Evolutionary conservation across 2,888 invertebrate species (phyloP), one percentile per base, ranked within the genome.

Genomic region (Morpho achilles): DNA sequence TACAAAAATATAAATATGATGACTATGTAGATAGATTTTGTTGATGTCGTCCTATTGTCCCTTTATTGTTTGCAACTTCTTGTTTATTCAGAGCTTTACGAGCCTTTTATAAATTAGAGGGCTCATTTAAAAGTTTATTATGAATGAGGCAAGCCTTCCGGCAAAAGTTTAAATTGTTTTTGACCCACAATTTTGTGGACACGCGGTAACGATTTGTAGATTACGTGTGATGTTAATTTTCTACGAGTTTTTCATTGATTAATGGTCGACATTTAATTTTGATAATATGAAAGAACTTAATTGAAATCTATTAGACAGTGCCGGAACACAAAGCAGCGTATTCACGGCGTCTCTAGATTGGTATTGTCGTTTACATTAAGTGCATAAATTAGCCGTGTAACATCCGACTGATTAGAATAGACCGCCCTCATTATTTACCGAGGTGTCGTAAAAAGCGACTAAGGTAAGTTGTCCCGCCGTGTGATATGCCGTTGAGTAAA

Each of bases 101-200:
- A 56, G 56, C 53, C 60, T 61, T 63, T 58, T 60, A 63, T 58
- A 65, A 63, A 65, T 65, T 58, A 59, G 51, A 53, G 54, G 56
- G 58, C 51, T 63, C 58, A 61, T 60, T 61, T 56, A 53, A 59
- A 65, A 65, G 59, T 65, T 65, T 63, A 61, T 63, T 63, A 63
- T 61, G 59, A 61, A 63, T 54, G 61, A 42, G 60, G 43, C 41
- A 56, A 55, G 49, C 56, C 59, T 57, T 63, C 56, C 56, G 58
- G 50, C 23, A 32, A 41, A 59, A 58, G 52, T 59, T 61, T 22
- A 42, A 61, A 61, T 63, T 59, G 56, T 63, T 63, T 60, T 57
- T 49, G 51, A 59, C 56, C 58, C 58, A 41, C 42, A 53, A 52
- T 59, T 57, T 45, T 51, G 54, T 50, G 47, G 59, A 57, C 48